Evolutionary conservation across 2,888 invertebrate species (phyloP), one percentile per base, ranked within the genome.

Genomic region (Eristalis intricaria): DNA sequence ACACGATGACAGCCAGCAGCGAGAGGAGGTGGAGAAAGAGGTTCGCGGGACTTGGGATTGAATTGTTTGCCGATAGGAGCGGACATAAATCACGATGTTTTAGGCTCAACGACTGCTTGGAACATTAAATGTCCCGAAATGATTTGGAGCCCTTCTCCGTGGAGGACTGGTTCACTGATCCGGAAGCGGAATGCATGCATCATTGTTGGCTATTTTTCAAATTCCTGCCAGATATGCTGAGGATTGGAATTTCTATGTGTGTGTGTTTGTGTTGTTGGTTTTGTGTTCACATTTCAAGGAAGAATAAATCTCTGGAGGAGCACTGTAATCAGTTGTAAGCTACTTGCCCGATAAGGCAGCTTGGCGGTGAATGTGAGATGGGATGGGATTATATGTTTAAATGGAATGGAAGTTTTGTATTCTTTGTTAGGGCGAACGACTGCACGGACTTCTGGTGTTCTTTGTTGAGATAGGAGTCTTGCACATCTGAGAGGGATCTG

Each of bases 61-160:
- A 86, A 86, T 82, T 86, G 82, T 86, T 32, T 86, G 85, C 78
- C 78, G 82, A 86, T 82, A 86, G 74, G 73, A 86, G 64, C 40
- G 50, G 10, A 61, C 82, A 86, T 86, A 86, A 86, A 86, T 86
- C 85, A 77, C 85, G 60, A 43, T 65, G 60, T 82, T 79, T 69
- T 43, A 74, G 85, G 69, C 63, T 74, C 75, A 73, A n/a, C 70
- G 65, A 56, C 35, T 73, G 35, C 26, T 26, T 73, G 58, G 81
- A 82, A 71, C 61, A 77, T 75, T 85, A 63, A 82, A 85, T 81
- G 85, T 73, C 64, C 64, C 50, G 77, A 85, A 85, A 77, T 85
- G 85, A 82, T 82, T 76, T 73, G 82, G 68, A 82, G 50, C 75
- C 58, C 19, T 71, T 71, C 70, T 5, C 11, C 32, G 23, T 66